A percentile compares a stretch with the other conserved stretches of the same genome.
phyloP scores from a whole-genome alignment of 2,888 invertebrate genomes.

The Hermodice carunculata region DNA sequence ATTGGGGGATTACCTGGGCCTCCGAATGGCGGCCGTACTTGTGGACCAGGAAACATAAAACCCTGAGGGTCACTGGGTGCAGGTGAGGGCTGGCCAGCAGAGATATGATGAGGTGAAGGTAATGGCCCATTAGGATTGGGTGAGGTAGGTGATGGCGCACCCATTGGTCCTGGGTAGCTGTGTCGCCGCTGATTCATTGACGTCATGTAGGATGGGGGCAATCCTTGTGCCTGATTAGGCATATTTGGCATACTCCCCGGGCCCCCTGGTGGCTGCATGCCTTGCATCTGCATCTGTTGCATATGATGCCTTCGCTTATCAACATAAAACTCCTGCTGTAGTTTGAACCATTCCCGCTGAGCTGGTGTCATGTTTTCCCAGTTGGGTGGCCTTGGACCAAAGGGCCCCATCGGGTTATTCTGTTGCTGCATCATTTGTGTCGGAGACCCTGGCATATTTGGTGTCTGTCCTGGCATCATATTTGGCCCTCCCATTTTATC shows the following conservation, averaged over 20 bases:
- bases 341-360: conserved; percentile 91
- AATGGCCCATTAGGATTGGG: conserved; percentile 48
- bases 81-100: conserved; percentile 21
- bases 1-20: conserved; percentile 34
- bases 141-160: conserved; percentile 62
- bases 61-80: conserved; percentile 28
- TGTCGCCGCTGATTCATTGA: conserved; percentile 9
- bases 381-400: conserved; percentile 53
- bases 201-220: conserved; percentile 38
- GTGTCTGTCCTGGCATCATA: conserved; percentile 17
- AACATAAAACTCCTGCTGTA: conserved; percentile 81
- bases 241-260: conserved; percentile 13
- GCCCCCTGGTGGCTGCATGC: conserved; percentile 23
- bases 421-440: conserved; percentile 7
- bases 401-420: conserved; percentile 36
- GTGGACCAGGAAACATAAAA: conserved; percentile 26
- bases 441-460: conserved; percentile 7
- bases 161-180: conserved; percentile 18
- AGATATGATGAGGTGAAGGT: conserved; percentile 18
- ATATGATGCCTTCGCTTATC: conserved; percentile 56
- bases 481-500: conserved; percentile 9
- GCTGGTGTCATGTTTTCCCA: conserved; percentile 70
- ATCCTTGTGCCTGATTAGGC: conserved; percentile 49
- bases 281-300: conserved; percentile 49
- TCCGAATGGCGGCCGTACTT: conserved; percentile 26